Conservation (phyloP, 2,797 vertebrate genomes). For the Glossophaga mutica region DNA sequence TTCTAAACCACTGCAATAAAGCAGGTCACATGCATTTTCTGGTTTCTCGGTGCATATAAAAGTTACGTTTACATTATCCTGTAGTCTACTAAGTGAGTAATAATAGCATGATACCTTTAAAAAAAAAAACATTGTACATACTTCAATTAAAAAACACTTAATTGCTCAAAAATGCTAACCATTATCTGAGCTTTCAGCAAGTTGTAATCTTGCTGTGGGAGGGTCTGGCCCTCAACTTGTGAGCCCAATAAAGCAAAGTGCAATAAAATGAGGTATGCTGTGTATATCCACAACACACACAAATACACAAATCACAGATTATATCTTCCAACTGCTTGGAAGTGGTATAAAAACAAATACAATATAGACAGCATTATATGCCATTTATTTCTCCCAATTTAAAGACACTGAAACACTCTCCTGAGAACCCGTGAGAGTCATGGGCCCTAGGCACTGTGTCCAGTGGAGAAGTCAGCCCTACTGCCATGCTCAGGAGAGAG, state of each 20-base stretch:
- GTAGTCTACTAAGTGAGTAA: not conserved
- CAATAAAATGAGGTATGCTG: not conserved
- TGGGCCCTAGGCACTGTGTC: not conserved
- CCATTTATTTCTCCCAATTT: not conserved
- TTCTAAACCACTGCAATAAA: not conserved
- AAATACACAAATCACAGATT: not conserved
- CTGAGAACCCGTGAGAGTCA: rapidly evolving
- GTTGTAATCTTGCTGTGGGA: not conserved
- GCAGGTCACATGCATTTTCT: not conserved
- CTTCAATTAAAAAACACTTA: not conserved
- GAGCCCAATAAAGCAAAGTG: not conserved
- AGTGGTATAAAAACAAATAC: not conserved
- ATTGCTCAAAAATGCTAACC: not conserved
- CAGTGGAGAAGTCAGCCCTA: not conserved
- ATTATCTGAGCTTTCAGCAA: not conserved
- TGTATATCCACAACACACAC: not conserved
- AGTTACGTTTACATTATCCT: not conserved
- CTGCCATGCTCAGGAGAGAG: not conserved
- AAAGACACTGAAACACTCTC: not conserved
- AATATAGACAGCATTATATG: not conserved
- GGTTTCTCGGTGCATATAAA: not conserved
- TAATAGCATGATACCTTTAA: not conserved
- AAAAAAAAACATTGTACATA: not conserved
- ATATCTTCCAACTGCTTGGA: not conserved
- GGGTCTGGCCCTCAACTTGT: not conserved